Conservation (phyloP, 2,113 vertebrate species). For the Sander lucioperca region DNA sequence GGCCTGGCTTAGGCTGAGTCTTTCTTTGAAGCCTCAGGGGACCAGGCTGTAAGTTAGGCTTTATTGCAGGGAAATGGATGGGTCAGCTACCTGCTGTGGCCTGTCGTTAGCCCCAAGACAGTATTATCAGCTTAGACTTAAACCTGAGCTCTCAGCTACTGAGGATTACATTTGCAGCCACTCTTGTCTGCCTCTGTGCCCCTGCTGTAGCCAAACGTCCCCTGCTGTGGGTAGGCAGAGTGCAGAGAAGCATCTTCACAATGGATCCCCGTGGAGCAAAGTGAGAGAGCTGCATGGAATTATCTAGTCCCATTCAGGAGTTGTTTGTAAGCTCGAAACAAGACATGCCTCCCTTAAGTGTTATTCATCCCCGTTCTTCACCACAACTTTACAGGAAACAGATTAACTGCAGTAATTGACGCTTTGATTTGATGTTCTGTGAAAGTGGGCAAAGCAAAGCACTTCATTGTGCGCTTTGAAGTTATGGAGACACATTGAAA, state of each 20-base stretch:
- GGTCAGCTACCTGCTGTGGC: conserved; percentile 80
- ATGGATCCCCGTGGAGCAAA: conserved; percentile 55
- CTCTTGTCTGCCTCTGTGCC: conserved; percentile 48
- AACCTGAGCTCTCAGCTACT: conserved; percentile 65
- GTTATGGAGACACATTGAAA: conserved; percentile 49
- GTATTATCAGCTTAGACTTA: conserved; percentile 71
- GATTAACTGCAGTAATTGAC: conserved; percentile 61
- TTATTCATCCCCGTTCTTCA: conserved; percentile 54
- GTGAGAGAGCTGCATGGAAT: conserved; percentile 64
- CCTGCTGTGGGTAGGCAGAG: conserved; percentile 48
- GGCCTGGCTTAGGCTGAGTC: conserved; percentile 33
- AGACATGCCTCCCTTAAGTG: conserved; percentile 46
- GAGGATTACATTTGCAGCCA: conserved; percentile 67
- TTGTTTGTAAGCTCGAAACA: conserved; percentile 67
- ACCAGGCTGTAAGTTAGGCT: conserved; percentile 65
- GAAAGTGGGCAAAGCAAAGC: conserved; percentile 51
- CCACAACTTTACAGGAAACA: conserved; percentile 67
- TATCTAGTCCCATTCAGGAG: conserved; percentile 63
- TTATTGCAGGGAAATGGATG: conserved; percentile 83
- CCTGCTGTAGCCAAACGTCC: conserved; percentile 46
- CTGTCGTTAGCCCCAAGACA: conserved; percentile 76
- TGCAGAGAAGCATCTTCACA: conserved; percentile 53
- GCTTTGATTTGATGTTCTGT: conserved; percentile 67
- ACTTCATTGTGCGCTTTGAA: conserved; percentile 53
- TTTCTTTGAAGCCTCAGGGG: conserved; percentile 80